phyloP scores from a whole-genome alignment of 2,113 vertebrate species.

The Fregata magnificens region DNA sequence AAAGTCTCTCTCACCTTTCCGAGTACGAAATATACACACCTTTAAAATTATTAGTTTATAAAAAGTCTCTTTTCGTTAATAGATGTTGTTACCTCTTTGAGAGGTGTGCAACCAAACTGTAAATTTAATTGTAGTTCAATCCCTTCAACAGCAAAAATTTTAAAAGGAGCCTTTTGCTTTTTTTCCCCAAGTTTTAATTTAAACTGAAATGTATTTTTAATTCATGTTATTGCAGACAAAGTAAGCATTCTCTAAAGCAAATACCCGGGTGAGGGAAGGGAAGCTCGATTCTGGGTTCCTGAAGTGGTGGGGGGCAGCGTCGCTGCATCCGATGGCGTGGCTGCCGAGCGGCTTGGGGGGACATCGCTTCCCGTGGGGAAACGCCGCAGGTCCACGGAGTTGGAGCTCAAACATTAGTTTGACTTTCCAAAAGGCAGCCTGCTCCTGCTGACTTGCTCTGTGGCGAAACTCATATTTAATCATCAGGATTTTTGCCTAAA shows the following conservation, averaged over 20 bases:
- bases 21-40: fast-evolving
- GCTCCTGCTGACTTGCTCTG: background rate
- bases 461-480: background rate
- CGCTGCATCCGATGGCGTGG: fast-evolving
- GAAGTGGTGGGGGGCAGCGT: background rate
- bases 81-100: background rate
- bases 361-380: background rate
- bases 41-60: background rate
- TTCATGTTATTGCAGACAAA: background rate
- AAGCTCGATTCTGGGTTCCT: background rate
- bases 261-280: background rate
- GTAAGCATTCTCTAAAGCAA: background rate
- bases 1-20: background rate
- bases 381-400: background rate
- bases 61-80: background rate
- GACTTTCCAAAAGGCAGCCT: background rate
- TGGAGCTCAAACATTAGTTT: background rate
- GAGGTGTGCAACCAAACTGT: background rate
- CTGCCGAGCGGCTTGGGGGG: background rate
- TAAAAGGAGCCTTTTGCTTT: background rate
- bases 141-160: background rate
- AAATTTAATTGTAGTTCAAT: background rate
- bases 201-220: background rate
- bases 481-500: background rate
- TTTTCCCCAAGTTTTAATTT: background rate